Base-by-base conservation (phyloP, 2,797 vertebrate genomes). In the Danio tinwini region DNA sequence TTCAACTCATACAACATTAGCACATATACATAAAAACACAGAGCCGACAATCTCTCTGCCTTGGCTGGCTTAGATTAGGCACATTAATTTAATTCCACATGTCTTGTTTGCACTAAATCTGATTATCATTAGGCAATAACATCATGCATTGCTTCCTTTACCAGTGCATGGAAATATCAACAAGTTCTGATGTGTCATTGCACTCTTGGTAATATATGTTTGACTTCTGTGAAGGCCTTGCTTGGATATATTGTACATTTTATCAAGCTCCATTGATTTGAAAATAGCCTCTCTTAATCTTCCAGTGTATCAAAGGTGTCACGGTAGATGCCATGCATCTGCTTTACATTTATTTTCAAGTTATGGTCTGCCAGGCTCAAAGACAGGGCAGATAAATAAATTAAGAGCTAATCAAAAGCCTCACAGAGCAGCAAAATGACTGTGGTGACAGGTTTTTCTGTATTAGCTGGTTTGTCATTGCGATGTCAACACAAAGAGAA, bases 91-190 rank as follows among this genome's bases (percentile, higher is more conserved):
- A 83, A 86, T 87, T 81, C 78, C 49, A 73, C 72, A 42, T 42
- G 81, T 81, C 82, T 82, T 75, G 81, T 81, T 82, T 81, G 72
- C 65, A 67, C 72, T 69, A 84, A 81, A 86, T 87, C 52, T 84
- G 82, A 86, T 86, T 83, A 81, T 49, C 74, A 45, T 29, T 21
- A 78, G 74, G 76, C 53, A 75, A 56, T 52, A 65, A 75, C 81
- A 68, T 71, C n/a, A 64, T 3, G 13, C 64, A 62, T 49, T 52
- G 52, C 59, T 82, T 17, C 59, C 63, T 68, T 70, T 29, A 13
- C 63, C 40, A 11, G 39, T 50, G 64, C 71, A 75, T 50, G 64
- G 59, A 68, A 16, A 59, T 69, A 16, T 50, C 19, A 67, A 56
- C 53, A 40, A 40, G 64, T 50, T 77, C 40, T 39, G 21, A 68